phyloP scores from a whole-genome alignment of 35 echinoderm and acorn worm species.

The Stichopus chloronotus region DNA sequence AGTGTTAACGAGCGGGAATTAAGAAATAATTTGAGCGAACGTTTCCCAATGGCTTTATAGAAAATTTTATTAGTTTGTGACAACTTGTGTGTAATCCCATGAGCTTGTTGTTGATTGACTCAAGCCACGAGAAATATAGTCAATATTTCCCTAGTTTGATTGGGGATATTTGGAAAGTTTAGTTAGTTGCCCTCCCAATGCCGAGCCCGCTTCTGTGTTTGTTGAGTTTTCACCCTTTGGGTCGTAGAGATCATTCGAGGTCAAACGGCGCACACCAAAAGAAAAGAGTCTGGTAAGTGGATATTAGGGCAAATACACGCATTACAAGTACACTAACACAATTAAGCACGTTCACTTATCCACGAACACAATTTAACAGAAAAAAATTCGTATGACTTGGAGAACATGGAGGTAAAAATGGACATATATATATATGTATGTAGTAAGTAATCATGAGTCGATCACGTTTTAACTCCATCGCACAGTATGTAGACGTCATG shows the following conservation, averaged over 20 bases:
- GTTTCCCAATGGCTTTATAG: constrained; percentile 35
- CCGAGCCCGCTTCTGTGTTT: background rate
- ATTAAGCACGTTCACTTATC: too few species aligned
- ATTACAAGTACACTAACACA: too few species aligned
- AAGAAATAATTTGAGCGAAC: constrained; percentile 8
- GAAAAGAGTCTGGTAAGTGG: too few species aligned
- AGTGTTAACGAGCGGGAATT: constrained; percentile 39
- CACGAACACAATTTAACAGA: too few species aligned
- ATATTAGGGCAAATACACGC: too few species aligned
- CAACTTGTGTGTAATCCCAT: background rate
- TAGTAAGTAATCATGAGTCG: too few species aligned
- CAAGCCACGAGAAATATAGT: background rate
- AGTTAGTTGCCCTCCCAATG: background rate
- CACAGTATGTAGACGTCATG: too few species aligned
- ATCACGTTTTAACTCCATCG: too few species aligned
- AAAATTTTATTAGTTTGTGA: constrained; percentile 32
- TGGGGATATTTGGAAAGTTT: background rate
- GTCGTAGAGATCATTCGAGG: constrained; percentile 11
- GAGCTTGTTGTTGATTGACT: background rate
- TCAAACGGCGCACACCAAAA: background rate
- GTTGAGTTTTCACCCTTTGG: background rate
- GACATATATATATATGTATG: too few species aligned
- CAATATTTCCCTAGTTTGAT: background rate
- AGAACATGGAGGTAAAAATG: too few species aligned
- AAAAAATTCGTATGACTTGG: too few species aligned